Base-by-base conservation (phyloP, 2,113 vertebrate species). In the Limanda limanda region DNA sequence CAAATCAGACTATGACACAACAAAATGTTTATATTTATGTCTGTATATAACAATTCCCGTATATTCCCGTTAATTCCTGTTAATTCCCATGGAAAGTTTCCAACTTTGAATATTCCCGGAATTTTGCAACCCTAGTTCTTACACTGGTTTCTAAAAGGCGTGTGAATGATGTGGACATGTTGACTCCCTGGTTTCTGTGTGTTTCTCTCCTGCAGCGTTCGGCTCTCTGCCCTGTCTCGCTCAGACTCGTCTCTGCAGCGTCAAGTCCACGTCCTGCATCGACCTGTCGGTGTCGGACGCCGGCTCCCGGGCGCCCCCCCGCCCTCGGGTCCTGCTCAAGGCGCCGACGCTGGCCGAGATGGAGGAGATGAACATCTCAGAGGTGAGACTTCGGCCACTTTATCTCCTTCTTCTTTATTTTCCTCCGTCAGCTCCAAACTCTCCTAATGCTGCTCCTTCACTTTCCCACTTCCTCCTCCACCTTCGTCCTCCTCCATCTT, bases 331-430 rank as follows among this genome's bases (percentile, higher is more conserved):
- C 68, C 91, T 98, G 62, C 96, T 99, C 24, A 99, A 98, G 87
- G 98, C 97, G 0, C 98, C 98, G 4, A 99, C 98, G 0, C 92
- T 99, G 87, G 97, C 96, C 0, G 98, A 99, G 91, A 97, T 99
- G 97, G 98, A 99, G 74, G 97, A 98, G 92, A 98, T 99, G 98
- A 96, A 91, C 83, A 72, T 95, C 4, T 98, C 95, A 0, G 97
- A 98, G 96, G 98, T 95, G 82, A 4, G 9, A 20, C 13, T n/a
- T 8, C 51, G 9, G 18, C 20, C 48, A 20, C 48, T 51, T 17
- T 20, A 14, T 4, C 48, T 51, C 3, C 5, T 51, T 18, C 5
- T 51, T 3, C 48, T 18, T 51, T 13, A 20, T 51, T 13, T 7
- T 51, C 48, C 42, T 45, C 42, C 42, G 42, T 45, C 13, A 12